Conservation (phyloP, 2,888 invertebrate genomes). For the Brachypterus glaber region DNA sequence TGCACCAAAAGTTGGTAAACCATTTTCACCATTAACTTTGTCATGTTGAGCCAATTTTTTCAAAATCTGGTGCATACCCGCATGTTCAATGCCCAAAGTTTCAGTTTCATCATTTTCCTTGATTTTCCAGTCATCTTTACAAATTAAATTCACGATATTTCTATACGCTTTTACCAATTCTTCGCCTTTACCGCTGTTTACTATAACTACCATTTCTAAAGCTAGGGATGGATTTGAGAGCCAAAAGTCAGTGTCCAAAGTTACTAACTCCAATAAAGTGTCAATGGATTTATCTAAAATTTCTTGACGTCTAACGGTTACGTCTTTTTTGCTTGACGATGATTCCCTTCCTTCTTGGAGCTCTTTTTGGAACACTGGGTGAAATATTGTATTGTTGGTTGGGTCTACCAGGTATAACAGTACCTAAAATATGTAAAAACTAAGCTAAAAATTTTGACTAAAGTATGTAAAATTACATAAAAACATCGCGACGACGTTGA, state of each 20-base stretch:
- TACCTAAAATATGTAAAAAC: too few relatives aligned
- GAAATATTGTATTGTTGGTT: conserved; percentile 69
- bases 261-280: conserved; percentile 30
- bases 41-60: conserved; percentile 66
- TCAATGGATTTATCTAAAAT: conserved; percentile 45
- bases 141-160: conserved; percentile 41
- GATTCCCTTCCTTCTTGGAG: conserved; percentile 65
- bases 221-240: conserved; percentile 56
- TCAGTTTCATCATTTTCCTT: conserved; percentile 40
- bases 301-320: conserved; percentile 56
- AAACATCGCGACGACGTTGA: too few relatives aligned
- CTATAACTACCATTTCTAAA: conserved; percentile 58
- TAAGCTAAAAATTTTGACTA: too few relatives aligned
- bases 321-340: conserved; percentile 64
- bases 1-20: conserved; percentile 49
- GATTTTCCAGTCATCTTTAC: conserved; percentile 48
- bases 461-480: too few relatives aligned
- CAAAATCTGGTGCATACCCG: conserved; percentile 65
- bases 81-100: conserved; percentile 56
- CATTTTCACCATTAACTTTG: conserved; percentile 40
- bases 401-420: conserved; percentile 81
- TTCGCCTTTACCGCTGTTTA: conserved; percentile 42
- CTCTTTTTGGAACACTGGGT: conserved; percentile 66
- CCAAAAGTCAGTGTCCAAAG: conserved; percentile 56
- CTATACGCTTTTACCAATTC: conserved; percentile 37